Percentiles rank a stretch among this genome's conserved stretches.
Conservation (phyloP, 2,888 invertebrate genomes). For the Pseudococcus longispinus region DNA sequence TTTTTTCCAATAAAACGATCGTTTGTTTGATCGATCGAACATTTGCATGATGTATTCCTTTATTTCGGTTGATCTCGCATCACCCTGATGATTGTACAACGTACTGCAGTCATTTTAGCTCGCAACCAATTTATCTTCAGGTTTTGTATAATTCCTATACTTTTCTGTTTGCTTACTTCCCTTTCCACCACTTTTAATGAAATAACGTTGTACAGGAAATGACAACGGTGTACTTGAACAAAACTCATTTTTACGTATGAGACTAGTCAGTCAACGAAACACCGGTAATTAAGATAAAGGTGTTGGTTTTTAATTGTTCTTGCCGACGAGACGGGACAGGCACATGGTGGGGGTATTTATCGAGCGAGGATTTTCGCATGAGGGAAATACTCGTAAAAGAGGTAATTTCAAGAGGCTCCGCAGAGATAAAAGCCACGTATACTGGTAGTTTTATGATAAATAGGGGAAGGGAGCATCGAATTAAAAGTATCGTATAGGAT, state of each 20-base stretch:
- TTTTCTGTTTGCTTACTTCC: background rate
- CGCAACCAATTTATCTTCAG: background rate
- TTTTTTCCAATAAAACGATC: background rate
- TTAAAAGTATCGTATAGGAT: background rate
- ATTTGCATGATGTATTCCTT: background rate
- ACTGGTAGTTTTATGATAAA: background rate
- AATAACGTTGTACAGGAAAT: constrained; percentile 20
- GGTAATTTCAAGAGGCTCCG: background rate
- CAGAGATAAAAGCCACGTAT: background rate
- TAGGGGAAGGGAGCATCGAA: background rate
- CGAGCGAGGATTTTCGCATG: background rate
- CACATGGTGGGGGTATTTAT: background rate
- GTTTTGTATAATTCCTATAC: background rate
- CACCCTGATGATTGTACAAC: background rate
- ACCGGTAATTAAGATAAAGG: constrained; percentile 22
- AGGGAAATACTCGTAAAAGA: background rate
- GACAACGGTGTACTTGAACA: constrained; percentile 37
- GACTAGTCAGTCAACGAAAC: constrained; percentile 13
- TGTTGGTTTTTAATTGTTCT: constrained; percentile 33
- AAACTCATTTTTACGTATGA: background rate
- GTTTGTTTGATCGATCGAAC: too few relatives aligned
- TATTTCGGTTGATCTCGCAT: background rate
- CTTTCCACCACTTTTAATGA: background rate
- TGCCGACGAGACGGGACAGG: background rate
- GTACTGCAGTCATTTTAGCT: background rate